These are phyloP conservation scores for Chaitophorus viminalis DNA, from an alignment of 2,888 invertebrate species.

Conservation along the genomic window DNA sequence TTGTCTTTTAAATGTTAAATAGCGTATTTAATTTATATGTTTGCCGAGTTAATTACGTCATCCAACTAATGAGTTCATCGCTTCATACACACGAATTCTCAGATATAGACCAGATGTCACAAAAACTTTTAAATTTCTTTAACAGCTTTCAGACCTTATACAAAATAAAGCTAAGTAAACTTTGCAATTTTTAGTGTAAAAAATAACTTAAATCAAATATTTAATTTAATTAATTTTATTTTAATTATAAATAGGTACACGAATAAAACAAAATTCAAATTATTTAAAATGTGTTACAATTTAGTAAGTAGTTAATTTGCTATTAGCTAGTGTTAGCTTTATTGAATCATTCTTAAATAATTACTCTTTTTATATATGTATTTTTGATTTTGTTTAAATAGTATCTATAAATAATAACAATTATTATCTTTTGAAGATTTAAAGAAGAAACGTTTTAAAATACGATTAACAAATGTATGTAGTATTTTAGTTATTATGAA, in stretches of 20 bases:
- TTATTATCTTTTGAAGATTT: neutral
- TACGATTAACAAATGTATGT: too few species aligned
- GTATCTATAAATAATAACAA: neutral
- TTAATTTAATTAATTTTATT: slow-evolving; percentile 2
- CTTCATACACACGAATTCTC: neutral
- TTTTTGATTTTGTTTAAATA: too few species aligned
- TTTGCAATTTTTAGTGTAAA: neutral
- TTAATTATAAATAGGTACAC: neutral
- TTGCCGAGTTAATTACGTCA: slow-evolving; percentile 44
- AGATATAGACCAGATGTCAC: slow-evolving; percentile 52
- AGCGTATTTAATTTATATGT: slow-evolving; percentile 33
- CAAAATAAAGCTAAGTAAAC: slow-evolving; percentile 7
- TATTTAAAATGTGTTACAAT: too few species aligned
- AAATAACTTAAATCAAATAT: neutral
- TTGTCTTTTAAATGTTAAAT: slow-evolving; percentile 32
- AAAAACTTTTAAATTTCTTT: slow-evolving; percentile 43
- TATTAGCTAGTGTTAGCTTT: too few species aligned
- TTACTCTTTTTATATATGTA: too few species aligned
- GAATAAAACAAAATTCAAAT: neutral
- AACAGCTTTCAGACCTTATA: neutral
- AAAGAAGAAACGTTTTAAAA: neutral
- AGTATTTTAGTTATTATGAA: neutral
- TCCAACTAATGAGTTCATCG: slow-evolving; percentile 9
- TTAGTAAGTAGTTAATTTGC: too few species aligned
- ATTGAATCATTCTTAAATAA: too few species aligned